A percentile compares a stretch with the other conserved stretches of the same genome.
phyloP scores from a whole-genome alignment of 2,888 invertebrate genomes.

The Fragum sueziense region DNA sequence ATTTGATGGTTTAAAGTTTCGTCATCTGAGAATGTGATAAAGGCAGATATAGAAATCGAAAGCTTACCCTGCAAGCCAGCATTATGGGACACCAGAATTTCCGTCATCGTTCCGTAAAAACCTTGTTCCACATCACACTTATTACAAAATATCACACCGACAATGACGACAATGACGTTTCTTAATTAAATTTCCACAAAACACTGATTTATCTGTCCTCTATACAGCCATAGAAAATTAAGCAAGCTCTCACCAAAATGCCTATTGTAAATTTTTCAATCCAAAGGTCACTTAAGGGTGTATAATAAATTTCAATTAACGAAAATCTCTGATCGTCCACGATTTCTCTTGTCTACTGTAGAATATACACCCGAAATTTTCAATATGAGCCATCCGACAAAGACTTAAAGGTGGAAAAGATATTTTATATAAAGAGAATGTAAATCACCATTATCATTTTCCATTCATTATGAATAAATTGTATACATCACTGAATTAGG shows the following conservation, averaged over 20 bases:
- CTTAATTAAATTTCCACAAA: slow-evolving; percentile 26
- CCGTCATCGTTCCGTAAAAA: slow-evolving; percentile 3
- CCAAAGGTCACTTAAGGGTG: slow-evolving; percentile 67
- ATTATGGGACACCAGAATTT: slow-evolving; percentile 26
- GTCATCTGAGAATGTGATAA: too few relatives aligned
- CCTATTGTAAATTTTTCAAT: slow-evolving; percentile 64
- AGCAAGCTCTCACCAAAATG: slow-evolving; percentile 68
- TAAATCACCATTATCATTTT: slow-evolving; percentile 55
- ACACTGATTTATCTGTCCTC: slow-evolving; percentile 63
- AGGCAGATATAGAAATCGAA: not conserved
- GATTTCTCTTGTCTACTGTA: slow-evolving; percentile 66
- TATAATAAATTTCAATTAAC: slow-evolving; percentile 69
- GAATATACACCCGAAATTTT: slow-evolving; percentile 63
- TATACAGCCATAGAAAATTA: slow-evolving; percentile 70
- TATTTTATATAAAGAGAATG: slow-evolving; percentile 55
- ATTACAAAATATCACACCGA: slow-evolving; percentile 11
- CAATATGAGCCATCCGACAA: not conserved
- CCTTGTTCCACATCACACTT: slow-evolving; percentile 31
- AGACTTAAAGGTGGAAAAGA: slow-evolving; percentile 42
- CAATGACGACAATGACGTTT: too few relatives aligned
- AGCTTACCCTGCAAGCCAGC: slow-evolving; percentile 32
- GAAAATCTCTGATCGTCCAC: not conserved
- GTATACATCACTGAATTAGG: slow-evolving; percentile 59
- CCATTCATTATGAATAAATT: slow-evolving; percentile 63
- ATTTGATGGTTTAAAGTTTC: too few relatives aligned